Percentiles rank a stretch among this genome's conserved stretches.
phyloP scores from a whole-genome alignment of 2,113 vertebrate genomes.

The Erpornis zantholeuca region DNA sequence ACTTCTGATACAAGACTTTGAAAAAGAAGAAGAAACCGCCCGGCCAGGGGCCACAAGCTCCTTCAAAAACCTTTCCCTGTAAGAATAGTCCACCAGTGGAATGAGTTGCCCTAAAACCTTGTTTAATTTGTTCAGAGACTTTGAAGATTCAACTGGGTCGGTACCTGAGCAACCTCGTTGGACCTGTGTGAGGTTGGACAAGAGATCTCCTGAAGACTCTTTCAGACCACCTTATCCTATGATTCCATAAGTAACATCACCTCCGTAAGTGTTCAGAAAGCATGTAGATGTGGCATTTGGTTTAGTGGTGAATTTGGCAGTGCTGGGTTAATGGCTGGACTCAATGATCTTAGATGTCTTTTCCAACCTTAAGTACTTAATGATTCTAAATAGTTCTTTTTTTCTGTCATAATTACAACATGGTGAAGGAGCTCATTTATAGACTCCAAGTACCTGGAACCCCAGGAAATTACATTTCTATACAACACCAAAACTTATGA shows the following conservation, averaged over 20 bases:
- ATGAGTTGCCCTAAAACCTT: background rate
- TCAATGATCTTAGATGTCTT: background rate
- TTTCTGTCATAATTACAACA: background rate
- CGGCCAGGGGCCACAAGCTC: too few relatives aligned
- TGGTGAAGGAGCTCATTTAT: background rate
- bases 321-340: background rate
- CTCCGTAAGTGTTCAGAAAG: background rate
- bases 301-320: background rate
- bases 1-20: too few relatives aligned
- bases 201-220: background rate
- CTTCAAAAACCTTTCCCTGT: background rate
- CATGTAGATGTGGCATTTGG: background rate
- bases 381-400: background rate
- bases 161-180: background rate
- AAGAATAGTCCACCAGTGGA: background rate
- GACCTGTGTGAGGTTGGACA: background rate
- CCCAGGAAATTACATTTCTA: background rate
- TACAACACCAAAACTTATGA: background rate
- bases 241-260: background rate
- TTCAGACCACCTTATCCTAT: background rate
- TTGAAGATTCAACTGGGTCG: background rate
- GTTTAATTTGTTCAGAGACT: background rate
- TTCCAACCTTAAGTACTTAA: background rate
- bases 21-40: too few relatives aligned
- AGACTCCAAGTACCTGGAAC: background rate